These are phyloP conservation scores for Serilophus lunatus DNA, from an alignment of 2,113 vertebrate genomes.

Conservation along the genomic window DNA sequence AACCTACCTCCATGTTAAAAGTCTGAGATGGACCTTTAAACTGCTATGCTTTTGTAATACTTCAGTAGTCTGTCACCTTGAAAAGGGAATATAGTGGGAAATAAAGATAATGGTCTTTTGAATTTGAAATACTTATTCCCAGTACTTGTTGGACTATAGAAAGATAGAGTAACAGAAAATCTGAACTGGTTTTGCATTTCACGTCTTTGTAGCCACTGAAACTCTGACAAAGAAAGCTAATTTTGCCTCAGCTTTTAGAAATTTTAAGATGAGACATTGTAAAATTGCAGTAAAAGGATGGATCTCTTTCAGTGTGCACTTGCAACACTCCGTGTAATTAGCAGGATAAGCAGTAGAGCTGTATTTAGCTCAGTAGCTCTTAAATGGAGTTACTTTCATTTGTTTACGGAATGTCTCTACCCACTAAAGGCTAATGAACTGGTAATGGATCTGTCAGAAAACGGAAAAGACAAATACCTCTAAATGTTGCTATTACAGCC, in stretches of 20 bases:
- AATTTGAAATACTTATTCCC: neutral
- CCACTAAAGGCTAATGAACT: constrained; percentile 68
- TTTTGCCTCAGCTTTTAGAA: neutral
- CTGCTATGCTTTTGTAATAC: neutral
- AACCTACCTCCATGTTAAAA: neutral
- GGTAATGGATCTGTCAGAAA: constrained; percentile 62
- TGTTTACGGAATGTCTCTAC: constrained; percentile 59
- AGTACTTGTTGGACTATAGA: neutral
- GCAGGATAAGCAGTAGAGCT: constrained; percentile 12
- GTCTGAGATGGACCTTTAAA: neutral
- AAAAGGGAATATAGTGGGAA: neutral
- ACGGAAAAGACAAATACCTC: constrained; percentile 39
- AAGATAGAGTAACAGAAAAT: neutral
- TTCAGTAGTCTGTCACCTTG: neutral
- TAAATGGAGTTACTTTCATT: constrained; percentile 62
- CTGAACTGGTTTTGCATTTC: neutral
- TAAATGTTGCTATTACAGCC: constrained; percentile 49
- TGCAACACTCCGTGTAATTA: constrained; percentile 20
- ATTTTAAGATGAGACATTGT: neutral
- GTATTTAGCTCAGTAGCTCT: constrained; percentile 61
- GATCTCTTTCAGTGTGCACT: neutral
- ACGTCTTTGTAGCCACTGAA: neutral
- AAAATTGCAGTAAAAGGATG: neutral
- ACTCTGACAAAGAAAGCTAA: neutral
- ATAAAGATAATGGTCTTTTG: neutral